Evolutionary conservation across 2,113 vertebrate genomes (phyloP).

Genomic region (Saimiri boliviensis): DNA sequence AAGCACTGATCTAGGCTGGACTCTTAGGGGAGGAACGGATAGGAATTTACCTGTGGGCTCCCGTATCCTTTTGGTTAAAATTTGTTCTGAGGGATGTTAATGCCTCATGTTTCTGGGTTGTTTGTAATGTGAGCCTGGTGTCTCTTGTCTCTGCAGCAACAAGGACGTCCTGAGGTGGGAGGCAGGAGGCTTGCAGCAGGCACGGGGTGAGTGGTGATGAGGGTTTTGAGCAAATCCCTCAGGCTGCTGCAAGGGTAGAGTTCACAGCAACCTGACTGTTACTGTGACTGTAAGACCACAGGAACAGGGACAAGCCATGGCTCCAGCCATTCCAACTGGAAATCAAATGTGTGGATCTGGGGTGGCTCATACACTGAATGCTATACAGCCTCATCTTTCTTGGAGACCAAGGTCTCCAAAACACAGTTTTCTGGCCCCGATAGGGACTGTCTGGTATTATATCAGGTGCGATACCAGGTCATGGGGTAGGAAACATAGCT

Average conservation of each 20-base stretch:
- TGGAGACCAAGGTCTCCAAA: neutral
- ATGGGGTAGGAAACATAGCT: neutral
- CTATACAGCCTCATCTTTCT: neutral
- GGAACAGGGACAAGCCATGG: neutral
- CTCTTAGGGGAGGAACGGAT: neutral
- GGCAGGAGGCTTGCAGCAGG: neutral
- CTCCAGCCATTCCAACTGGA: neutral
- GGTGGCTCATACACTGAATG: neutral
- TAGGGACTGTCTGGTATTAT: neutral
- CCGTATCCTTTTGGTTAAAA: neutral
- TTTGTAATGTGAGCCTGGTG: neutral
- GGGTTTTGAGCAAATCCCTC: neutral
- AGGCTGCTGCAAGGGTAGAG: neutral
- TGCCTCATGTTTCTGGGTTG: neutral
- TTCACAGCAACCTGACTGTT: neutral
- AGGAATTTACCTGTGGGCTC: neutral
- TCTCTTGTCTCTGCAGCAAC: neutral
- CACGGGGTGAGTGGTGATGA: neutral
- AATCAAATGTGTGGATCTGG: neutral
- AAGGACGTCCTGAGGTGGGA: neutral
- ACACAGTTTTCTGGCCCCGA: neutral
- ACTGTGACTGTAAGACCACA: neutral
- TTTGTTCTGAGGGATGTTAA: neutral
- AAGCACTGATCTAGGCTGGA: neutral
- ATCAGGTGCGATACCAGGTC: neutral